These are phyloP conservation scores for Tapirus indicus DNA, from an alignment of 2,797 vertebrate species.

Conservation along the genomic window DNA sequence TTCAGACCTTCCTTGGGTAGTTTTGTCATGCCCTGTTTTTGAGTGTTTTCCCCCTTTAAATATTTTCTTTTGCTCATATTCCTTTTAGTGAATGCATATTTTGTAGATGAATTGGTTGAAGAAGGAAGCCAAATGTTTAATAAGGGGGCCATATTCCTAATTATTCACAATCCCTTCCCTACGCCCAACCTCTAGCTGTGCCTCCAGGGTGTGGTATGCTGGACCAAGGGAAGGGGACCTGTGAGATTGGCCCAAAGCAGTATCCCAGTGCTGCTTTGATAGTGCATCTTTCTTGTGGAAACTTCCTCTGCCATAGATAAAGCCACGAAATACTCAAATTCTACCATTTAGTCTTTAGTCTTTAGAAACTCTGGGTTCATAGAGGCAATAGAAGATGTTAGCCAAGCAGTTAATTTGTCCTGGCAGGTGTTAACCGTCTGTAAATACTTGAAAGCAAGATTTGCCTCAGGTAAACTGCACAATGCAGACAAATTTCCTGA, in stretches of 20 bases:
- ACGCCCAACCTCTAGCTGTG: neutral
- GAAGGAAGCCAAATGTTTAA: neutral
- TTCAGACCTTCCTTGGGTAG: neutral
- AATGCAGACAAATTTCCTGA: neutral
- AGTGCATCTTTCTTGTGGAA: neutral
- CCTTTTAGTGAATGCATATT: neutral
- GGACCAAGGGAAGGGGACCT: neutral
- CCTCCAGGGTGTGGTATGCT: neutral
- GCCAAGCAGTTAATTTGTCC: neutral
- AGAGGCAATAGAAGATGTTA: neutral
- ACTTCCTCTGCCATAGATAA: neutral
- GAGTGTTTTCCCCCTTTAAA: neutral
- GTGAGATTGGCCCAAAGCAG: neutral
- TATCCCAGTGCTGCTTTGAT: neutral
- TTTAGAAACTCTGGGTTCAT: neutral
- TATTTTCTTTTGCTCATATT: neutral
- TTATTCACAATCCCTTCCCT: neutral
- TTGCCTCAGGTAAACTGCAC: neutral
- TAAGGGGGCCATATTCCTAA: neutral
- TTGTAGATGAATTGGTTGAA: neutral
- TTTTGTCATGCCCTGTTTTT: neutral
- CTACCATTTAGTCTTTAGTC: neutral
- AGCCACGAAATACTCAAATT: neutral
- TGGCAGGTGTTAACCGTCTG: neutral
- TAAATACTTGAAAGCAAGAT: constrained; percentile 18